Evolutionary conservation across 35 echinoderm and acorn worm genomes (phyloP).

Genomic region (Lytechinus pictus): DNA sequence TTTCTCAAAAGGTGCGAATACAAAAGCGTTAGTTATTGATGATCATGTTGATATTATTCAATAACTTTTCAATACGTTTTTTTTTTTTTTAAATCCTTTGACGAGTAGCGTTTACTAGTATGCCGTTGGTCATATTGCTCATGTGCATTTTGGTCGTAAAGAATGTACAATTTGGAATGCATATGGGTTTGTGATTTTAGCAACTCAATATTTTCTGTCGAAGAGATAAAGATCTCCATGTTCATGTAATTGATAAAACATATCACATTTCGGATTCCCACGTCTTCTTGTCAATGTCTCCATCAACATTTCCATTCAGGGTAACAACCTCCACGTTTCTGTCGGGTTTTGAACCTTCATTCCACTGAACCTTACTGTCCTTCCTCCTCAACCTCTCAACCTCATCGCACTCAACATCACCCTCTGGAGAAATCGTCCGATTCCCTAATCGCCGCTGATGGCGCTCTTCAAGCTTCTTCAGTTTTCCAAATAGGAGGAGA

Average conservation of each 20-base stretch:
- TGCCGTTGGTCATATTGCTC: too few species aligned
- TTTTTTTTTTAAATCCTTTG: too few species aligned
- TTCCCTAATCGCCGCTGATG: constrained; percentile 23
- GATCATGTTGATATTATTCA: too few species aligned
- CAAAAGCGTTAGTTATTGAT: too few species aligned
- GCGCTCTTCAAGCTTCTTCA: constrained; percentile 17
- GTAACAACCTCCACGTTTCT: background rate
- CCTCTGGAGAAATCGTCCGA: background rate
- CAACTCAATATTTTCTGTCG: too few species aligned
- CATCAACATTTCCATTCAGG: background rate
- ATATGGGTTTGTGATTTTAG: too few species aligned
- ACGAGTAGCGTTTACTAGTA: too few species aligned
- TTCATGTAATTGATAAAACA: background rate
- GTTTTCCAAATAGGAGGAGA: constrained; percentile 18
- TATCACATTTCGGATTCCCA: background rate
- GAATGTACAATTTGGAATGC: too few species aligned
- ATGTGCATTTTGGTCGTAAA: too few species aligned
- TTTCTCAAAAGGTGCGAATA: too few species aligned
- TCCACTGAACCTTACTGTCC: constrained; percentile 1
- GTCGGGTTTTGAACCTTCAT: background rate
- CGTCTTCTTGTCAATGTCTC: background rate
- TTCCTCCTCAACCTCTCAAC: background rate
- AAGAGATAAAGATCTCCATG: too few species aligned
- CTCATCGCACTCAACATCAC: background rate
- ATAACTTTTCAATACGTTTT: too few species aligned